Base-by-base conservation (phyloP, 2,113 vertebrate species). In the Ellobius talpinus region DNA sequence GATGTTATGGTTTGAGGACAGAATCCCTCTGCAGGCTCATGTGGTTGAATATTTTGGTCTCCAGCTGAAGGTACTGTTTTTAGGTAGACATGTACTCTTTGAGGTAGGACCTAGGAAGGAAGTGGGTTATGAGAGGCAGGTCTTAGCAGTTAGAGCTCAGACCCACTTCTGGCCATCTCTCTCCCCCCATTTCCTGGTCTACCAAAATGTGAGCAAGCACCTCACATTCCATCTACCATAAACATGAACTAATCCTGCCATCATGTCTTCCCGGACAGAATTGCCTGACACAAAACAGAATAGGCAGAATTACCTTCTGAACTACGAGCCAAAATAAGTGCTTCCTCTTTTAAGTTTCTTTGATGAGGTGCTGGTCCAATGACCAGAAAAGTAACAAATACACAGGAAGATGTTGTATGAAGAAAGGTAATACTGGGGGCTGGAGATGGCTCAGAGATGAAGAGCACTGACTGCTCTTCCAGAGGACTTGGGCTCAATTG, bases 341-440 rank as follows among this genome's bases (percentile, higher is more conserved):
- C 82, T 39, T 85, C n/a, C 55, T 39, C 24, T 42, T 31, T 26
- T 65, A 86, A 84, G 8, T 36, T 66, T 47, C 16, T 47, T 47
- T 29, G 8, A 42, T 66, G 26, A 45, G 82, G 24, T 45, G 42
- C n/a, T 63, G 58, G 42, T 36, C 29, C 63, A 66, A 39, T 86
- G 39, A 66, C 58, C 63, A 66, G 84, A 86, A 86, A 85, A 86
- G 45, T 12, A 86, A 42, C 58, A 33, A 85, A 66, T 47, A 86
- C 29, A 86, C 39, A 94, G 47, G n/a, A 90, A 24, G 74, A 90
- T 95, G 31, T 42, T 74, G 42, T 21, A 45, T 23, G 23, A 85
- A 90, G 36, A 95, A 79, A 93, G 42, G 42, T 81, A 88, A 72
- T 84, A 31, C 58, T 72, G 94, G 29, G 65, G 65, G 29, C 65